Base-by-base conservation (phyloP, 2,113 vertebrate species). In the Gnathonemus longibarbis region DNA sequence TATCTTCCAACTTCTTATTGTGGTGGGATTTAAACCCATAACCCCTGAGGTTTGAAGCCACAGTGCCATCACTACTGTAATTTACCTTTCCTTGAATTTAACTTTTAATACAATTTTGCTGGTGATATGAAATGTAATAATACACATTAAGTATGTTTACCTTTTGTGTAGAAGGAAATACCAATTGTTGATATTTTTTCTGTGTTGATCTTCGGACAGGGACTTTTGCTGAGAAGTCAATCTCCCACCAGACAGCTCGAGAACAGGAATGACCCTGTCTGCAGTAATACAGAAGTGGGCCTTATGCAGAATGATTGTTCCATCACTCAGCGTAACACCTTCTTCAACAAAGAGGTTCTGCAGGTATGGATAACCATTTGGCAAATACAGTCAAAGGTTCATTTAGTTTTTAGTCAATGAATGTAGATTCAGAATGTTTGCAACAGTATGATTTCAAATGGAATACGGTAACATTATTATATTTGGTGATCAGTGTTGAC, bases 341-440 rank as follows among this genome's bases (percentile, higher is more conserved):
- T 96, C 87, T 96, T 96, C 92, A 94, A 91, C 93, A 94, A 91
- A 88, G 95, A 96, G 91, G 93, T 93, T 15, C 89, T 94, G 89
- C 94, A 96, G 95, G 95, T 96, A 84, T 17, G 24, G 45, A 31
- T 70, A 19, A 80, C 74, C 35, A 77, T 77, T 66, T 66, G 58
- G 58, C 2, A 66, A 66, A 24, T 21, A 58, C 19, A 24, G 21
- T 58, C 56, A 66, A 66, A 66, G 62, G 70, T 13, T 77, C 35
- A 77, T 77, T 39, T 27, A 77, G 13, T 77, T 31, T 39, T 39
- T 27, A 77, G 31, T 77, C 70, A 77, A 39, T 17, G 27, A 77
- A 35, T 13, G 0, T 39, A 11, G 35, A 7, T 77, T 39, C 74
- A 80, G 15, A 80, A 42, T 17, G 35, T 19, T 8, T 80, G 39